phyloP scores from a whole-genome alignment of 2,797 vertebrate species.

The Fistularia tabacaria region DNA sequence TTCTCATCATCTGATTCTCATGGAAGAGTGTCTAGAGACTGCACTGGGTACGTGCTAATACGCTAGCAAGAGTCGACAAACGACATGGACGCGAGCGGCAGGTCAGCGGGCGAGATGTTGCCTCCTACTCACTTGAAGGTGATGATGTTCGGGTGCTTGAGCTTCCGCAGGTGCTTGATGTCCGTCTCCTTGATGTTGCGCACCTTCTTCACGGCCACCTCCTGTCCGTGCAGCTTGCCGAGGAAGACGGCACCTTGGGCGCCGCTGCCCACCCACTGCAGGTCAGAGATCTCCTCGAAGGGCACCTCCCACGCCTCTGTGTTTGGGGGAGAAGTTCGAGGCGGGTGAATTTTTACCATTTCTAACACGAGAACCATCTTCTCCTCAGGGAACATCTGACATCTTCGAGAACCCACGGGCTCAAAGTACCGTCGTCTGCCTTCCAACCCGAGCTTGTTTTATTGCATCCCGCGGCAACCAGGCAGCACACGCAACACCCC shows the following conservation, averaged over 20 bases:
- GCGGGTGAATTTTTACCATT: neutral
- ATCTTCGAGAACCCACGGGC: too few relatives aligned
- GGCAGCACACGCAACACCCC: too few relatives aligned
- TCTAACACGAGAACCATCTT: too few relatives aligned
- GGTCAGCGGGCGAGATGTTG: neutral
- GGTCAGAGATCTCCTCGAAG: conserved; percentile 96
- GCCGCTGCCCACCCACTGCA: conserved; percentile 97
- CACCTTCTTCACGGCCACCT: conserved; percentile 95
- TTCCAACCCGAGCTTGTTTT: too few relatives aligned
- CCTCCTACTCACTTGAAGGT: conserved; percentile 87
- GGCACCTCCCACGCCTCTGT: conserved; percentile 91
- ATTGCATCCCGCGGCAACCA: too few relatives aligned
- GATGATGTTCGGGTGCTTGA: conserved; percentile 96
- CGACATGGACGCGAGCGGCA: too few relatives aligned
- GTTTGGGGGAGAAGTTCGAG: conserved; percentile 7
- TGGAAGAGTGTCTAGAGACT: too few relatives aligned
- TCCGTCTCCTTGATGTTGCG: conserved; percentile 94
- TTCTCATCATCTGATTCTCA: too few relatives aligned
- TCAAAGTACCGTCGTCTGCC: too few relatives aligned
- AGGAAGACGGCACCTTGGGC: conserved; percentile 95
- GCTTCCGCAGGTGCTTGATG: conserved; percentile 93
- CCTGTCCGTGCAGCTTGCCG: conserved; percentile 90
- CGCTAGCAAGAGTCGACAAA: too few relatives aligned
- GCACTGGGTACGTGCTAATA: too few relatives aligned
- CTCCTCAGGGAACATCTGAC: too few relatives aligned